Evolutionary conservation across 2,888 invertebrate genomes (phyloP), one percentile per base, ranked within the genome.

Genomic region (Thymelicus acteon): DNA sequence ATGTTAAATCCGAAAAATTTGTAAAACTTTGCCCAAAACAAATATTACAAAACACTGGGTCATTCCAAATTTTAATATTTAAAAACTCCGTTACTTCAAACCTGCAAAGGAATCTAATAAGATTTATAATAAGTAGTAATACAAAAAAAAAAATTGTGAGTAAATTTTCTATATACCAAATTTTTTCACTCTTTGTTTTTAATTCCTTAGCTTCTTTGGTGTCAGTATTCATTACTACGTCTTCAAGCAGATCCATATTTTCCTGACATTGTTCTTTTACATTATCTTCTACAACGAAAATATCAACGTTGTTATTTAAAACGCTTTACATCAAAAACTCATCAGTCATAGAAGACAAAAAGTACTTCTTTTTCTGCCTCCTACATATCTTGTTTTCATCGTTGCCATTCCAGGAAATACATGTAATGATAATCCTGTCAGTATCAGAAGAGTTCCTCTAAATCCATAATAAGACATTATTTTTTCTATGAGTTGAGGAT

Each of bases 1-100:
- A 96, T 7, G 94, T 95, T 60, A 95, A 87, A 82, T 96, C 96
- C 4, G 95, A 95, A 67, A 95, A 95, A 76, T 95, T 94, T 2
- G 95, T 94, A 69, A 96, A 94, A 76, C 96, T 95, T 75, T 95
- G 92, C 8, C 96, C 96, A 6, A 92, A 63, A 74, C 91, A 92
- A 74, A 96, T 95, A 77, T 95, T 96, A 44, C 95, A 88, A 74
- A 92, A 95, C 7, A 91, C 84, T 1, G 86, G 83, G 79, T 95
- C 95, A 74, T 91, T 94, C 54, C 95, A 83, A 13, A 95, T 83
- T 61, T 86, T 90, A 15, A 95, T 78, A 75, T 94, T 93, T 60
- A 95, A 80, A 48, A 90, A 80, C 61, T 92, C 86, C 24, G 85
- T 77, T 1, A 94, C 63, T 61, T 81, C 76, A 4, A 72, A 65